Percentiles rank a stretch among this genome's conserved stretches.
Conservation (phyloP, 2,113 vertebrate species). For the Pseudonaja textilis region DNA sequence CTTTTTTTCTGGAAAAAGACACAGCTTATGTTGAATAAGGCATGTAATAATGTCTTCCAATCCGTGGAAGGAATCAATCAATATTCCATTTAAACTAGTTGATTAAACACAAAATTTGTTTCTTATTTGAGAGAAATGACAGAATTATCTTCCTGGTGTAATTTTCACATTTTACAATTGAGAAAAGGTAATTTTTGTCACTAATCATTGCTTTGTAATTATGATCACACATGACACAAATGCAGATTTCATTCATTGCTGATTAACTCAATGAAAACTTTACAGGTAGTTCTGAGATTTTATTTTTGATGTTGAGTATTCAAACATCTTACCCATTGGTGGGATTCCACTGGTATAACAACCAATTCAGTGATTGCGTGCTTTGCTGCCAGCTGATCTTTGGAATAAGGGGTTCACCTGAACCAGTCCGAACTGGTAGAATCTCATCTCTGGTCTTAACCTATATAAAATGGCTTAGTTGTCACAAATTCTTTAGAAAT, state of each 20-base stretch:
- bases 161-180: neutral
- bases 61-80: neutral
- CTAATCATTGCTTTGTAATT: slow-evolving; percentile 8
- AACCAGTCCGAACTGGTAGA: too few species aligned
- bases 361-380: too few species aligned
- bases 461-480: neutral
- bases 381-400: too few species aligned
- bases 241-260: neutral
- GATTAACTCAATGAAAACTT: neutral
- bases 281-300: neutral
- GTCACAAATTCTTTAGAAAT: neutral
- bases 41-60: neutral
- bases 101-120: neutral
- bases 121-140: neutral
- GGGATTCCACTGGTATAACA: too few species aligned
- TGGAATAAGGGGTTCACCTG: too few species aligned
- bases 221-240: slow-evolving; percentile 20
- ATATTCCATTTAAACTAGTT: neutral
- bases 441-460: neutral
- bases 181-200: neutral
- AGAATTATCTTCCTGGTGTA: neutral
- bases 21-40: rapidly evolving
- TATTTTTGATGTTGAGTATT: slow-evolving; percentile 34
- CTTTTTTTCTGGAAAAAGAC: neutral
- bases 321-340: neutral